phyloP scores from a whole-genome alignment of 1,140 invertebrate species.

The Tenebrio molitor region DNA sequence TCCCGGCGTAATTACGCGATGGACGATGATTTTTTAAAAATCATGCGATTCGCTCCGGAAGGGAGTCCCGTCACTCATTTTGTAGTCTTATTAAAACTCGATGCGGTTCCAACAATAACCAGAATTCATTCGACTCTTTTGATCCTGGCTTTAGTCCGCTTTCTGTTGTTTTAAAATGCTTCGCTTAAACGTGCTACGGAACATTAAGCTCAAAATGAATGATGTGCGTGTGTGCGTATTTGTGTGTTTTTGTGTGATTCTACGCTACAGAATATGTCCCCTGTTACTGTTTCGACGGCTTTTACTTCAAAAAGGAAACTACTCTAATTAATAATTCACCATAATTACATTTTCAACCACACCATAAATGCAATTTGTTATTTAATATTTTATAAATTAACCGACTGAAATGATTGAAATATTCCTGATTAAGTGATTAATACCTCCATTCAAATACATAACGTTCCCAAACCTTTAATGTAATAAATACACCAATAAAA shows the following conservation, averaged over 20 bases:
- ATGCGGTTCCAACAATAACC: conserved; percentile 31
- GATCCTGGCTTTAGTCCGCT: conserved; percentile 25
- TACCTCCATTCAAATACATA: too few species aligned
- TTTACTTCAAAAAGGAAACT: not conserved
- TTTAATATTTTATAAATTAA: too few species aligned
- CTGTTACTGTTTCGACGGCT: not conserved
- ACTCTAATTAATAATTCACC: too few species aligned
- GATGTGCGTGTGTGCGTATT: conserved; percentile 21
- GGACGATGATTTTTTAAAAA: conserved; percentile 29
- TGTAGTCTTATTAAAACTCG: conserved; percentile 27
- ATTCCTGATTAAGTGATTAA: too few species aligned
- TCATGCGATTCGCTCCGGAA: not conserved
- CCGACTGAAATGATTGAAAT: too few species aligned
- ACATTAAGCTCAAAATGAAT: conserved; percentile 27
- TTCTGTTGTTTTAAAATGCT: conserved; percentile 34
- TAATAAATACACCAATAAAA: too few species aligned
- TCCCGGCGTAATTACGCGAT: too few species aligned
- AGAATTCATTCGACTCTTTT: conserved; percentile 34
- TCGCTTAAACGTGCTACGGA: conserved; percentile 30
- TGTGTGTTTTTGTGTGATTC: conserved; percentile 16
- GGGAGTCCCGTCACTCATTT: conserved; percentile 5
- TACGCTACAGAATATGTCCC: not conserved
- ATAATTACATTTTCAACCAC: too few species aligned
- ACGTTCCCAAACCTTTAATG: too few species aligned
- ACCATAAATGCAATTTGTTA: too few species aligned